Percentiles rank a stretch among this genome's conserved stretches.
Conservation (phyloP, 2,888 invertebrate species). For the Agriopis leucophaearia region DNA sequence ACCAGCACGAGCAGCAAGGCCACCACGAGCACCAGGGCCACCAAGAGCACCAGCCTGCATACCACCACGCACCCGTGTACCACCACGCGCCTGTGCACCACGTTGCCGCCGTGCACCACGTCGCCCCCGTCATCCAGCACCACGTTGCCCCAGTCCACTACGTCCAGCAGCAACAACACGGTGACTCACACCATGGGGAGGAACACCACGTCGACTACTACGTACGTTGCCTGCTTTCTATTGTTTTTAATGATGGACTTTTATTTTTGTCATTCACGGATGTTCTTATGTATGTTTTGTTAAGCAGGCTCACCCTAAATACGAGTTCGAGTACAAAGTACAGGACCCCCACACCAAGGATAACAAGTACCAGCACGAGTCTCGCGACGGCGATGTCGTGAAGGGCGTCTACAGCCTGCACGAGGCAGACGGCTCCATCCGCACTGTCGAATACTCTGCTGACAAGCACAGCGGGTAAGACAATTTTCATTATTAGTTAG, state of each 20-base stretch:
- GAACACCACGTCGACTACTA: slow-evolving; percentile 57
- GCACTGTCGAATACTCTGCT: slow-evolving; percentile 75
- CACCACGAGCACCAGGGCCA: slow-evolving; percentile 36
- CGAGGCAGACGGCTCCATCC: slow-evolving; percentile 84
- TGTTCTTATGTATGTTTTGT: not conserved
- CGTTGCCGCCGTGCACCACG: slow-evolving; percentile 34
- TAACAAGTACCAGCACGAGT: slow-evolving; percentile 84
- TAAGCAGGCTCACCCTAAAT: slow-evolving; percentile 78
- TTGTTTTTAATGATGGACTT: not conserved
- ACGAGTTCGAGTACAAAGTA: slow-evolving; percentile 83
- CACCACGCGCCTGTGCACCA: slow-evolving; percentile 42
- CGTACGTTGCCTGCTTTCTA: slow-evolving; percentile 51
- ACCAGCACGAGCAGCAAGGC: slow-evolving; percentile 33
- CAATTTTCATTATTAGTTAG: not conserved
- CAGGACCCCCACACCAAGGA: slow-evolving; percentile 85
- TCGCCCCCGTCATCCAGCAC: slow-evolving; percentile 27
- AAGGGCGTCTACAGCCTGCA: slow-evolving; percentile 87
- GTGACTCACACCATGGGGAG: slow-evolving; percentile 41
- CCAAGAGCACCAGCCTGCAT: slow-evolving; percentile 31
- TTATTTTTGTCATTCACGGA: not conserved
- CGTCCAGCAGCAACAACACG: slow-evolving; percentile 39
- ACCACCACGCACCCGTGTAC: slow-evolving; percentile 38
- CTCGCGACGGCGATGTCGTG: slow-evolving; percentile 82
- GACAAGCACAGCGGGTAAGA: slow-evolving; percentile 80
- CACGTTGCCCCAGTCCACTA: slow-evolving; percentile 40